These are phyloP conservation scores for Leptura quadrifasciata DNA, from an alignment of 2,888 invertebrate species.

Conservation along the genomic window DNA sequence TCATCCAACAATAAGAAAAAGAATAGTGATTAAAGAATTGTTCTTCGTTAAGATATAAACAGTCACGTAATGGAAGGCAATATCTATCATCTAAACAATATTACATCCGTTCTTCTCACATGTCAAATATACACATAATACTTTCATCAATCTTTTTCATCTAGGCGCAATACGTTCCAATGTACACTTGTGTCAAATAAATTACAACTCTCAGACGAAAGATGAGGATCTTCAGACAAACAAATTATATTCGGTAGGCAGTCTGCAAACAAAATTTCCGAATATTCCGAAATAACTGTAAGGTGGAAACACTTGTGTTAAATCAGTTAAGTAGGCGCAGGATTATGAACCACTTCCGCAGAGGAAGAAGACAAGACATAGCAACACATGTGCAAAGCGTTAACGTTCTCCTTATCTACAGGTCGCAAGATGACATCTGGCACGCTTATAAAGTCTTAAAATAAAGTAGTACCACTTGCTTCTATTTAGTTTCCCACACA, in stretches of 20 bases:
- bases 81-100: not conserved
- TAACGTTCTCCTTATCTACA: constrained; percentile 37
- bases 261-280: constrained; percentile 41
- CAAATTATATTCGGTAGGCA: constrained; percentile 9
- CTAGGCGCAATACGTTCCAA: not conserved
- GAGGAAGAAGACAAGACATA: constrained; percentile 52
- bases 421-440: constrained; percentile 50
- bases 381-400: constrained; percentile 59
- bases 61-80: not conserved
- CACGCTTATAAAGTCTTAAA: constrained; percentile 46
- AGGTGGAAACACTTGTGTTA: constrained; percentile 53
- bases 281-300: constrained; percentile 32
- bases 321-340: constrained; percentile 51
- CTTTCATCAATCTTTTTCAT: not conserved
- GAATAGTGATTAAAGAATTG: too few relatives aligned
- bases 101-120: not conserved
- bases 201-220: not conserved
- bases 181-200: not conserved
- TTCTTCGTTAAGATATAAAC: not conserved
- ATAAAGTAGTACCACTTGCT: constrained; percentile 44
- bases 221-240: constrained; percentile 7
- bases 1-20: not conserved
- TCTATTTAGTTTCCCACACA: constrained; percentile 39
- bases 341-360: constrained; percentile 62
- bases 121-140: not conserved